phyloP scores from a whole-genome alignment of 2,113 vertebrate species.

The Puma concolor region DNA sequence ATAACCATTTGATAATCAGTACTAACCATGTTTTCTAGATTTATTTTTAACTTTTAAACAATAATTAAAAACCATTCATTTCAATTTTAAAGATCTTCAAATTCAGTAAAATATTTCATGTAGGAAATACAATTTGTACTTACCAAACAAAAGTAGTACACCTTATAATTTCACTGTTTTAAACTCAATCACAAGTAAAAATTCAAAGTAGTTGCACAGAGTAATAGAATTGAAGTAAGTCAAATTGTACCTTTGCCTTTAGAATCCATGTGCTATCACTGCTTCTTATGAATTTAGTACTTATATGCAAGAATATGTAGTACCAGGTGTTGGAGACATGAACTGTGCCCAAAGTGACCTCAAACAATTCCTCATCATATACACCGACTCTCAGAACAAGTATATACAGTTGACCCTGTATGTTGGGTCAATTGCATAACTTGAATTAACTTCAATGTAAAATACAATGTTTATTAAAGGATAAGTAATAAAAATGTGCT shows the following conservation, averaged over 20 bases:
- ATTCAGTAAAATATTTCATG: neutral
- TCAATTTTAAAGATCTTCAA: neutral
- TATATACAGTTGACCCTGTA: neutral
- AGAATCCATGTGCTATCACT: neutral
- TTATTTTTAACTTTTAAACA: neutral
- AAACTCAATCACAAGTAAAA: neutral
- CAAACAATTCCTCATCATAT: neutral
- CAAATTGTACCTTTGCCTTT: neutral
- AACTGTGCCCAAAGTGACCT: neutral
- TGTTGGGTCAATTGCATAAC: neutral
- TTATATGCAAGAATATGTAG: neutral
- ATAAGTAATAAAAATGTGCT: neutral
- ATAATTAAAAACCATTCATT: neutral
- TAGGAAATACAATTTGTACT: neutral
- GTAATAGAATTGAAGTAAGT: neutral
- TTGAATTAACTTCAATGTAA: neutral
- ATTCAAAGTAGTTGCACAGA: neutral
- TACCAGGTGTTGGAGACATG: neutral
- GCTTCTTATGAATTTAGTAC: neutral
- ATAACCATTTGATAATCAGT: neutral
- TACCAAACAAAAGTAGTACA: neutral
- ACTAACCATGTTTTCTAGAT: neutral
- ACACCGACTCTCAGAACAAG: neutral
- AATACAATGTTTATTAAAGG: neutral
- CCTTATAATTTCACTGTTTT: neutral